Percentiles rank a stretch among this genome's conserved stretches.
Conservation (phyloP, 2,888 invertebrate species). For the Catocala fraxini region DNA sequence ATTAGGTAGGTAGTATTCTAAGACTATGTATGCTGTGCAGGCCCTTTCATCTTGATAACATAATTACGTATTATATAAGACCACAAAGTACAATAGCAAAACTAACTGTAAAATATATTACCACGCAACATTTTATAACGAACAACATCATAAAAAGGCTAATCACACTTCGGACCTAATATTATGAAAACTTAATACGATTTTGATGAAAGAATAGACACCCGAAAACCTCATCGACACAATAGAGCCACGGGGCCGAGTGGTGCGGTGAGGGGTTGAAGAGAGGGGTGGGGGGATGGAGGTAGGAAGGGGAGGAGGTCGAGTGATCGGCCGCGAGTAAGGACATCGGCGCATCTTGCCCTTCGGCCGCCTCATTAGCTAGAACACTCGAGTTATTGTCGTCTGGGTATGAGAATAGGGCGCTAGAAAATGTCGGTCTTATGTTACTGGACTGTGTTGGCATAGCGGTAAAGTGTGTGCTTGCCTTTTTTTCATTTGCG, state of each 20-base stretch:
- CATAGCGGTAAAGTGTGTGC: constrained; percentile 25
- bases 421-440: constrained; percentile 31
- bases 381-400: constrained; percentile 64
- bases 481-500: constrained; percentile 20
- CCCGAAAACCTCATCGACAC: constrained; percentile 50
- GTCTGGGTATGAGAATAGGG: constrained; percentile 51
- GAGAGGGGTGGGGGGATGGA: constrained; percentile 25
- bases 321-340: constrained; percentile 73
- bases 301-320: constrained; percentile 50
- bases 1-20: too few relatives aligned
- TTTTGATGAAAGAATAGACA: constrained; percentile 53
- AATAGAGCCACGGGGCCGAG: constrained; percentile 48
- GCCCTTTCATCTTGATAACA: too few relatives aligned
- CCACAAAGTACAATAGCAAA: too few relatives aligned
- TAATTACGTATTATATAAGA: too few relatives aligned
- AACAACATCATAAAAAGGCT: constrained; percentile 16
- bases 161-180: constrained; percentile 25
- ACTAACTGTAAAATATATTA: too few relatives aligned
- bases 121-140: not conserved
- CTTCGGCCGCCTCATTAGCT: constrained; percentile 69
- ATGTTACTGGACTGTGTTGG: constrained; percentile 38
- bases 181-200: constrained; percentile 45
- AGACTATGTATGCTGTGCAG: too few relatives aligned
- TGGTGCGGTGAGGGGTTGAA: constrained; percentile 30
- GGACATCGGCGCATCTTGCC: constrained; percentile 72